These are phyloP conservation scores for Scaptomyza flava DNA, from an alignment of 2,888 invertebrate genomes.

Conservation along the genomic window DNA sequence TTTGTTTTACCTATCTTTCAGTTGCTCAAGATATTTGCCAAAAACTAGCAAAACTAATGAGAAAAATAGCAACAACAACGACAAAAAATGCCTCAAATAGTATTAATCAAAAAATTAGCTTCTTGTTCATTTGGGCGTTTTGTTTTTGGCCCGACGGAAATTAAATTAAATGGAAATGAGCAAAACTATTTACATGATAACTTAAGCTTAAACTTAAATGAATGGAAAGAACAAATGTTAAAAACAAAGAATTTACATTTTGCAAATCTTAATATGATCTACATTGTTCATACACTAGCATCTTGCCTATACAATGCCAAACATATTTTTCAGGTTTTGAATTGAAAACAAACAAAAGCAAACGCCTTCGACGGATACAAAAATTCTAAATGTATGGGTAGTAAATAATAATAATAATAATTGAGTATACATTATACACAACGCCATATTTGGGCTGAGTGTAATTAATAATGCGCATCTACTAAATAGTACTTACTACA, in stretches of 20 bases:
- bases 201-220: background rate
- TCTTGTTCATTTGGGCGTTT: slow-evolving; percentile 27
- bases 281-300: background rate
- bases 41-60: slow-evolving; percentile 1
- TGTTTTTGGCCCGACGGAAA: slow-evolving; percentile 59
- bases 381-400: slow-evolving; percentile 9
- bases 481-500: background rate
- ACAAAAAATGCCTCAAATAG: background rate
- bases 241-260: background rate
- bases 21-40: background rate
- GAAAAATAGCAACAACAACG: background rate
- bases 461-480: slow-evolving; percentile 52
- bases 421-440: slow-evolving; percentile 16
- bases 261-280: background rate
- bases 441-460: slow-evolving; percentile 38
- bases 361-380: slow-evolving; percentile 49
- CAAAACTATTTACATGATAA: slow-evolving; percentile 34
- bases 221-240: background rate
- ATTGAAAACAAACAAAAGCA: slow-evolving; percentile 21
- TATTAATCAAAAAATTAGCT: slow-evolving; percentile 23
- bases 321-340: background rate
- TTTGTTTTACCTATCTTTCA: slow-evolving; percentile 7
- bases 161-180: slow-evolving; percentile 50
- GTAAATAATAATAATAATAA: slow-evolving; percentile 16
- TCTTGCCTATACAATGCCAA: background rate